Base-by-base conservation (phyloP, 2,113 vertebrate genomes). In the Orientallactaga bullata region DNA sequence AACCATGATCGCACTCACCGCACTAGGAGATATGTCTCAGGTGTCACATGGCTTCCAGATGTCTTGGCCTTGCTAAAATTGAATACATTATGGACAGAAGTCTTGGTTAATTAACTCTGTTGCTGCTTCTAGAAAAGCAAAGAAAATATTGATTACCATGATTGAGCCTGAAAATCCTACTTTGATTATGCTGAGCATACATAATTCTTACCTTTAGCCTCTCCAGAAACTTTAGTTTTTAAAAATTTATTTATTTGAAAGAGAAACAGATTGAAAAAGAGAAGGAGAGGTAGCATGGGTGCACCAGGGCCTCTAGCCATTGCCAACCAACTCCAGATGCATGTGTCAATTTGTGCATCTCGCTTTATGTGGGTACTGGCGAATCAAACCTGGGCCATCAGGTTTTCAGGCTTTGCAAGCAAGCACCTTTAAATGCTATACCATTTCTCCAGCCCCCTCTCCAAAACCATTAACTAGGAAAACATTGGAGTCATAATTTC, bases 51-150 rank as follows among this genome's bases (percentile, higher is more conserved):
- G 28, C 30, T 81, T 76, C 55, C 11, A 82, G 65, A 72, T 88
- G n/a, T 47, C 58, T 82, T 69, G 30, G 47, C 39, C 61, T 88
- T n/a, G 6, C 7, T 78, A 88, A 88, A 58, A 66, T 39, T 82
- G 58, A 76, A 35, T 82, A 80, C 0, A 39, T 87, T 28, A 21
- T 74, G 61, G 72, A 10, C 16, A 28, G 26, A 60, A 39, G 68
- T 88, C n/a, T 91, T 87, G 69, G 23, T 47, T 60, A 66, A 78
- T 73, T 95, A 17, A 73, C 76, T 80, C 12, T 79, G 39, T 58
- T 79, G 58, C 17, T 83, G 16, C 72, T 94, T 74, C 71, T 82
- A 6, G 28, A 79, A 72, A 73, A 83, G 6, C 55, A 37, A 63
- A 60, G 16, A 81, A 80, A 86, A 63, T 32, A 69, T 4, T 76